Percentiles rank a stretch among this genome's conserved stretches.
Conservation (phyloP, 2,888 invertebrate genomes). For the Metellina segmentata region DNA sequence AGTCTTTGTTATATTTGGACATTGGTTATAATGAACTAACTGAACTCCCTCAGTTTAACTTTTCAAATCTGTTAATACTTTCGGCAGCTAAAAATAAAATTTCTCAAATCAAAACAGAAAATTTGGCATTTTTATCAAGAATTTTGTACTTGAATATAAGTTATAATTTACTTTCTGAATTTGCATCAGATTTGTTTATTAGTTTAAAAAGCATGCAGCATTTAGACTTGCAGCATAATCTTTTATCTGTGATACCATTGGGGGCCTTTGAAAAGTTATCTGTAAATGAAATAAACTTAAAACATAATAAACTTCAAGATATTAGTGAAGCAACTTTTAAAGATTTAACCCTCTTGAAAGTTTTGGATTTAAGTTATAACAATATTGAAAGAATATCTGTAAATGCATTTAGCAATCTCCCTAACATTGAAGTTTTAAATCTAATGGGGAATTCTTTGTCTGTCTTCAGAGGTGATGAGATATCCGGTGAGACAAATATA, state of each 20-base stretch:
- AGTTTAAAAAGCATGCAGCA: conserved; percentile 61
- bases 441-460: conserved; percentile 88
- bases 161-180: conserved; percentile 88
- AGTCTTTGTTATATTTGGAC: conserved; percentile 89
- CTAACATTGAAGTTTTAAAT: conserved; percentile 75
- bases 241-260: conserved; percentile 84
- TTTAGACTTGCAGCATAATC: conserved; percentile 74
- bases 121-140: conserved; percentile 78
- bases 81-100: conserved; percentile 79
- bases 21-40: conserved; percentile 83
- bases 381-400: conserved; percentile 73
- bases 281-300: conserved; percentile 78
- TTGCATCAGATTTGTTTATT: conserved; percentile 70
- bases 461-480: conserved; percentile 79
- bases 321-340: conserved; percentile 67
- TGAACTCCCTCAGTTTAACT: conserved; percentile 77
- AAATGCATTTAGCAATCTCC: conserved; percentile 75
- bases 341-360: conserved; percentile 76
- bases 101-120: conserved; percentile 78
- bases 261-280: conserved; percentile 76
- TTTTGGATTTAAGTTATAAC: conserved; percentile 79
- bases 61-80: conserved; percentile 78
- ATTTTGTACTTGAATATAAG: conserved; percentile 89
- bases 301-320: conserved; percentile 76
- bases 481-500: conserved; percentile 80